phyloP scores from a whole-genome alignment of 2,113 vertebrate species.

The Dasypus novemcinctus region DNA sequence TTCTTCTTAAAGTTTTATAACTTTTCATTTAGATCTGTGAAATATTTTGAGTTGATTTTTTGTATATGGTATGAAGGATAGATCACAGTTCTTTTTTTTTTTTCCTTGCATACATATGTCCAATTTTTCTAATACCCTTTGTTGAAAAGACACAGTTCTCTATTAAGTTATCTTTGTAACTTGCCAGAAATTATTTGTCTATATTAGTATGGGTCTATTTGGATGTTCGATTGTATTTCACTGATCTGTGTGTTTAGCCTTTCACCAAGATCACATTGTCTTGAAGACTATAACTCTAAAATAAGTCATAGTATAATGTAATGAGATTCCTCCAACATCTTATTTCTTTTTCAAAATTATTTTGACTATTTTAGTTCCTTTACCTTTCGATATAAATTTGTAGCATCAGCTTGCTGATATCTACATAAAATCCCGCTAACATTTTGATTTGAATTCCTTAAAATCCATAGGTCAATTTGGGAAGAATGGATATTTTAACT shows the following conservation, averaged over 20 bases:
- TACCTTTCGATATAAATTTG: background rate
- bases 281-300: background rate
- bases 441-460: background rate
- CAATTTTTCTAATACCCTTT: constrained; percentile 14
- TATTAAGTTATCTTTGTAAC: background rate
- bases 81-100: background rate
- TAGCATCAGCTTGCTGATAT: background rate
- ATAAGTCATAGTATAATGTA: background rate
- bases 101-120: background rate
- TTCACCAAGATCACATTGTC: background rate
- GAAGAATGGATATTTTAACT: background rate
- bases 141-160: background rate
- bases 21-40: background rate
- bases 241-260: background rate
- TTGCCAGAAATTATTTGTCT: background rate
- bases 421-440: background rate
- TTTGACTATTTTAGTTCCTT: background rate
- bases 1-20: background rate
- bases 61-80: background rate
- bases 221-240: background rate
- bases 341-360: background rate
- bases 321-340: background rate
- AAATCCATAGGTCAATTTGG: background rate
- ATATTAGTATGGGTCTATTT: background rate
- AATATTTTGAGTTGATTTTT: background rate